Percentiles rank a stretch among this genome's conserved stretches.
Evolutionary conservation across 2,797 vertebrate species (phyloP).

Genomic region (Hemitrygon akajei): DNA sequence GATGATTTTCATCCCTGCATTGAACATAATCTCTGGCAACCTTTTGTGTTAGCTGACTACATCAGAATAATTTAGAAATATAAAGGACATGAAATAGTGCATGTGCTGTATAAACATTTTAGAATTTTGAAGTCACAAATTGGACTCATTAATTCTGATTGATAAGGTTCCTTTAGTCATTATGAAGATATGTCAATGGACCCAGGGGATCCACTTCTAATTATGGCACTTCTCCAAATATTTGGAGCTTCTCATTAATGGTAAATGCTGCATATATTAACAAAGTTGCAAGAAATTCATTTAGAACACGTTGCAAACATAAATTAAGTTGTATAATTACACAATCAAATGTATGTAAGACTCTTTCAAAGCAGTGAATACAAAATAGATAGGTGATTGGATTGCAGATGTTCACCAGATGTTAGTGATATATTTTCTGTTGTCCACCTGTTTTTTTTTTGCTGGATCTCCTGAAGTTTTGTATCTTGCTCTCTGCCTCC

Average conservation of each 20-base stretch:
- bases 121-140: background rate
- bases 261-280: background rate
- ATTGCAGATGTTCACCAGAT: slow-evolving; percentile 22
- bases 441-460: background rate
- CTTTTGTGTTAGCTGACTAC: background rate
- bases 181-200: background rate
- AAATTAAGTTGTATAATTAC: slow-evolving; percentile 12
- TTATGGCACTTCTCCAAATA: slow-evolving; percentile 7
- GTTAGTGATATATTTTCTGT: background rate
- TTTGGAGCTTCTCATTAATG: slow-evolving; percentile 12
- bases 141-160: slow-evolving; percentile 20
- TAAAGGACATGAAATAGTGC: background rate
- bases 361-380: background rate
- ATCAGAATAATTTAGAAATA: background rate
- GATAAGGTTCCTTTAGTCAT: background rate
- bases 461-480: background rate
- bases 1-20: background rate
- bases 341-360: background rate
- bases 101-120: background rate
- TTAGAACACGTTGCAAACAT: background rate
- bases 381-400: background rate
- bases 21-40: background rate
- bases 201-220: background rate
- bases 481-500: background rate
- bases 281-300: background rate